Percentiles rank a stretch among this genome's conserved stretches.
Conservation (phyloP, 2,113 vertebrate species). For the Epinephelus moara region DNA sequence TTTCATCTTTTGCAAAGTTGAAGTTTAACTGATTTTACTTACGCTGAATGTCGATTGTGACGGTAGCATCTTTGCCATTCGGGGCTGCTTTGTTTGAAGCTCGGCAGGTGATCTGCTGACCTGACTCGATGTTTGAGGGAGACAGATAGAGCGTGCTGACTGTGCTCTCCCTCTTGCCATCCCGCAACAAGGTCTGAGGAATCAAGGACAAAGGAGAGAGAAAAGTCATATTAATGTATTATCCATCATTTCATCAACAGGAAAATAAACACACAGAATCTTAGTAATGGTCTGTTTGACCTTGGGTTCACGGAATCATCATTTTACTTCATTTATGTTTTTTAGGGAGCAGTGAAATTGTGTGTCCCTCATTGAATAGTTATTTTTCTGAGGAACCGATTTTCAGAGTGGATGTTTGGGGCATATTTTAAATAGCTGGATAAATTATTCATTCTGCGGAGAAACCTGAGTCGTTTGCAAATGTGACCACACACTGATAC, state of each 20-base stretch:
- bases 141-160: slow-evolving; percentile 91
- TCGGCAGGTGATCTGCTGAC: slow-evolving; percentile 89
- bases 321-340: not conserved
- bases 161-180: slow-evolving; percentile 90
- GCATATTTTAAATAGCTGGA: not conserved
- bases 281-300: slow-evolving; percentile 2
- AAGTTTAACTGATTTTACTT: slow-evolving; percentile 70
- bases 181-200: slow-evolving; percentile 86
- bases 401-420: not conserved
- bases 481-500: not conserved
- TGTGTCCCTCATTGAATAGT: not conserved
- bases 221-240: not conserved
- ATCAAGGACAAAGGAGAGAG: slow-evolving; percentile 2
- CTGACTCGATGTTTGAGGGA: slow-evolving; percentile 88
- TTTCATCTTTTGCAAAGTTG: not conserved
- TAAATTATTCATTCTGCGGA: not conserved
- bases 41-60: slow-evolving; percentile 95
- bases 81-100: slow-evolving; percentile 93
- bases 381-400: not conserved
- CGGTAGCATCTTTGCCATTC: slow-evolving; percentile 89
- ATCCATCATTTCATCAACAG: not conserved
- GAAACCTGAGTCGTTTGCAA: not conserved
- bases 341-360: not conserved
- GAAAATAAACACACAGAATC: not conserved
- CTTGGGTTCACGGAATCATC: not conserved